A percentile compares a stretch with the other conserved stretches of the same genome.
These are phyloP conservation scores for Chloropsis cyanopogon DNA, from an alignment of 2,113 vertebrate species.

Conservation along the genomic window DNA sequence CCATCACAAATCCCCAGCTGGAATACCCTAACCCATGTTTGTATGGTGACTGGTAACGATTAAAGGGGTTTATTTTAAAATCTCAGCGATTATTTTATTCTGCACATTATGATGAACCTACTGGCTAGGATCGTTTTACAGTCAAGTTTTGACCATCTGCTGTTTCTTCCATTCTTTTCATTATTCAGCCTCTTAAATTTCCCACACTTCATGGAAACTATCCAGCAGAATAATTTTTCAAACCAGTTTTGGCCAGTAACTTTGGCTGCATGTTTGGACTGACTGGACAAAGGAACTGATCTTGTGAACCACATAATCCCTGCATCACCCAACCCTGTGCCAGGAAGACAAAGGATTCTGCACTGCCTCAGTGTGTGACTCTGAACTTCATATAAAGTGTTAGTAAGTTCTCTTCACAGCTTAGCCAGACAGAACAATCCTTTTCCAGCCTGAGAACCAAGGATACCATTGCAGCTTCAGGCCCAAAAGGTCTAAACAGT, in stretches of 20 bases:
- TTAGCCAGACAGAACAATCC: background rate
- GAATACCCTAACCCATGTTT: rapidly evolving
- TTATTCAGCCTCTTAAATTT: background rate
- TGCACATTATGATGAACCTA: background rate
- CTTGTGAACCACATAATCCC: background rate
- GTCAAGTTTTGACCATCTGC: background rate
- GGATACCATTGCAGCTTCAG: too few relatives aligned
- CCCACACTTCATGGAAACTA: background rate
- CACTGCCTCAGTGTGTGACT: background rate
- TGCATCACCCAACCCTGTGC: too few relatives aligned
- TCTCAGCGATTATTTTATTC: background rate
- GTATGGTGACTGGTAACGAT: rapidly evolving
- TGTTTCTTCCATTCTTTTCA: background rate
- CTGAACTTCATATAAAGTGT: background rate
- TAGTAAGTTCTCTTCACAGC: background rate
- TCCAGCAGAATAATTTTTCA: background rate
- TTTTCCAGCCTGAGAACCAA: too few relatives aligned
- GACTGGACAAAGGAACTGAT: background rate
- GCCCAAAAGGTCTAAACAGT: too few relatives aligned
- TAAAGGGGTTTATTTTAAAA: background rate
- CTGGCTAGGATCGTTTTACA: background rate
- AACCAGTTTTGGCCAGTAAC: background rate
- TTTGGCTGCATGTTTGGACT: background rate
- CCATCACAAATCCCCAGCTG: background rate
- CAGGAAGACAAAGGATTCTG: background rate